Percentiles rank a stretch among this genome's conserved stretches.
phyloP scores from a whole-genome alignment of 2,888 invertebrate genomes.

The Arctia plantaginis region DNA sequence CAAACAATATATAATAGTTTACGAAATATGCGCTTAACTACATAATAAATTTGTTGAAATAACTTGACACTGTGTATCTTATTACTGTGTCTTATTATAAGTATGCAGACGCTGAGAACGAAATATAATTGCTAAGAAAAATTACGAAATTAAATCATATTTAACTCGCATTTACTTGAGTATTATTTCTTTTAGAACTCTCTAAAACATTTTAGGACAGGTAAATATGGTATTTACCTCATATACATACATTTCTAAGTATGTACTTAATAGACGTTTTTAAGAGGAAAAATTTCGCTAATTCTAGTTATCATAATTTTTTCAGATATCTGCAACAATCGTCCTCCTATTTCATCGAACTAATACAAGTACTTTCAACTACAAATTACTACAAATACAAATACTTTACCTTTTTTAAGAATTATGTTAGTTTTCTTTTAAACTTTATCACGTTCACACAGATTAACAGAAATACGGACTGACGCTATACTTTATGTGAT shows the following conservation, averaged over 20 bases:
- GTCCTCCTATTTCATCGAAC: too few species aligned
- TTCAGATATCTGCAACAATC: too few species aligned
- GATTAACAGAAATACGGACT: not conserved
- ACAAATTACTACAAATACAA: too few species aligned
- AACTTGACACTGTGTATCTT: conserved; percentile 75
- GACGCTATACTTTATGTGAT: not conserved
- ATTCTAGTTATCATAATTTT: too few species aligned
- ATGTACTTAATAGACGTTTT: not conserved
- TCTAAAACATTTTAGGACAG: not conserved
- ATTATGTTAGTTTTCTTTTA: too few species aligned
- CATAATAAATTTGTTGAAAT: conserved; percentile 72
- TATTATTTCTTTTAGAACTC: conserved; percentile 45
- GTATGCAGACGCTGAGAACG: conserved; percentile 84
- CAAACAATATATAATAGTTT: conserved; percentile 72
- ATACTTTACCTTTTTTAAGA: too few species aligned
- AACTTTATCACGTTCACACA: not conserved
- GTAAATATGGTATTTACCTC: too few species aligned
- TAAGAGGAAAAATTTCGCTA: not conserved
- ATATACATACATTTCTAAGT: too few species aligned
- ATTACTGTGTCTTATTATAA: conserved; percentile 80
- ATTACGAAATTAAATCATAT: conserved; percentile 86
- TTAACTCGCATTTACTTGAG: conserved; percentile 77
- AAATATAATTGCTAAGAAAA: conserved; percentile 86
- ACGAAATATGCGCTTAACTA: conserved; percentile 81
- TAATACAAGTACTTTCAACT: too few species aligned